Evolutionary conservation across 1,140 invertebrate species (phyloP).

Genomic region (Stegodyphus mimosarum): DNA sequence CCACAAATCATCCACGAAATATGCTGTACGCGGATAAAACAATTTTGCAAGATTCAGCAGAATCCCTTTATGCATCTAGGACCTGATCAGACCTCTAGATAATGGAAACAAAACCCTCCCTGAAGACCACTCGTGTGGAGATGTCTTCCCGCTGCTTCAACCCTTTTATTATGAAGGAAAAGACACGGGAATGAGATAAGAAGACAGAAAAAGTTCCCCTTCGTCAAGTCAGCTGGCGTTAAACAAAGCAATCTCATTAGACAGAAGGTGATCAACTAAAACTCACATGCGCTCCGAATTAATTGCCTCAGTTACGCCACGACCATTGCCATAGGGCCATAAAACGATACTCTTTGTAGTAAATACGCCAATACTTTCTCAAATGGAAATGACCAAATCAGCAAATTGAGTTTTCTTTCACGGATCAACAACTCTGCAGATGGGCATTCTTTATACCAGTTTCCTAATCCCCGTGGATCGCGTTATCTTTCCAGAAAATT

Average conservation of each 20-base stretch:
- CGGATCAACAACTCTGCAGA: no score
- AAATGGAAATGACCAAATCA: neutral
- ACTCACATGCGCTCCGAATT: neutral
- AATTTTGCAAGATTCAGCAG: constrained; percentile 37
- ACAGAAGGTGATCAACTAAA: constrained; percentile 22
- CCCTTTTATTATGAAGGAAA: constrained; percentile 13
- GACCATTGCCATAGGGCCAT: neutral
- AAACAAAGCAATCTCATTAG: constrained; percentile 50
- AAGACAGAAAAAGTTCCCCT: neutral
- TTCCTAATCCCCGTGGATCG: no score
- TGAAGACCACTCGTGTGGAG: constrained; percentile 19
- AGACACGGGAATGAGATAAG: neutral
- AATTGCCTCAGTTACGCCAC: constrained; percentile 36
- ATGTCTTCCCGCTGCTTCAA: constrained; percentile 4
- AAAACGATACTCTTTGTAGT: neutral
- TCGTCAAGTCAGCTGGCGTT: constrained; percentile 30
- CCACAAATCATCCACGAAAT: constrained; percentile 4
- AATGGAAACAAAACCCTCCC: constrained; percentile 33
- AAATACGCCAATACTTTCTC: constrained; percentile 1
- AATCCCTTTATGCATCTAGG: constrained; percentile 6
- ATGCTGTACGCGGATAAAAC: constrained; percentile 31
- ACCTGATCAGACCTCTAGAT: constrained; percentile 16
- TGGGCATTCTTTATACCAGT: no score
- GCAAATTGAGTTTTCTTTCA: neutral
- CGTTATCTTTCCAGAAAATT: no score